Percentiles rank a stretch among this genome's conserved stretches.
Evolutionary conservation across 2,797 vertebrate genomes (phyloP).

Genomic region (Sardinella longiceps): DNA sequence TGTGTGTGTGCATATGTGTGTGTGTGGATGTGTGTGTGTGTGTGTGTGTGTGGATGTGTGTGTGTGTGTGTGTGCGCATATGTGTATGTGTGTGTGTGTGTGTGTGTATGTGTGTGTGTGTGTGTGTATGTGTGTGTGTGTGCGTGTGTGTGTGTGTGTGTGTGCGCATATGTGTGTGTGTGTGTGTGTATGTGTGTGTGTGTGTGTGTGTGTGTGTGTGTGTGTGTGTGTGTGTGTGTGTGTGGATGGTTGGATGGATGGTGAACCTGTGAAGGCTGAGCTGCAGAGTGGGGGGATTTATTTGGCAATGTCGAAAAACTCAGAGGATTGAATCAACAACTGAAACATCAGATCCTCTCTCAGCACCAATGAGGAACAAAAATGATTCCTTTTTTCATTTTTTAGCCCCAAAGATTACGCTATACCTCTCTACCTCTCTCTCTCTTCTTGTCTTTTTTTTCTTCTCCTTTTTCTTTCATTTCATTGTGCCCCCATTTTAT

Average conservation of each 20-base stretch:
- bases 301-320: neutral
- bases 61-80: neutral
- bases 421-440: neutral
- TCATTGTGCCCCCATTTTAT: neutral
- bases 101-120: neutral
- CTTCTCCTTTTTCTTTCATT: neutral
- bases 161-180: neutral
- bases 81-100: neutral
- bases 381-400: neutral
- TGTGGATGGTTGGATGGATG: neutral
- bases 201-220: neutral
- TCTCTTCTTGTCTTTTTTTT: neutral
- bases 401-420: neutral
- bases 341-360: constrained; percentile 9
- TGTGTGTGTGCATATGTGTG: neutral
- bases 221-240: neutral
- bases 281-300: neutral
- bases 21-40: neutral
- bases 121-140: neutral
- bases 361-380: neutral
- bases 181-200: neutral
- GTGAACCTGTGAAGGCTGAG: neutral
- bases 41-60: neutral
- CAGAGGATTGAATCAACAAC: constrained; percentile 16
- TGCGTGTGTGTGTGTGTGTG: neutral